Conservation (phyloP, 2,888 invertebrate genomes). For the Nebria salina region DNA sequence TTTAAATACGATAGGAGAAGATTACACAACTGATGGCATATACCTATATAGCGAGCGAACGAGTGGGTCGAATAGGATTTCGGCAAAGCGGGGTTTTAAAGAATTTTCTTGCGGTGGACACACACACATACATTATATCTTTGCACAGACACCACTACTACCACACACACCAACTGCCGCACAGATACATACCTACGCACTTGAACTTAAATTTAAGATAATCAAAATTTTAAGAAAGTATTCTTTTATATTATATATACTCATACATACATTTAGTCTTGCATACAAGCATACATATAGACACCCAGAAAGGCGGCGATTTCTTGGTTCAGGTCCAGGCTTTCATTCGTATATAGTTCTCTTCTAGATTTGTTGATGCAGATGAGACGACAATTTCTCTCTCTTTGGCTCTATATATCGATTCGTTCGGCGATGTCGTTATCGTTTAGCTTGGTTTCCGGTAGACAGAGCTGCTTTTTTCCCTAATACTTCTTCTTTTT, state of each 20-base stretch:
- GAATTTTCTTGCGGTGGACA: background rate
- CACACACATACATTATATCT: background rate
- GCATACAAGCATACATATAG: background rate
- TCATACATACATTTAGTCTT: background rate
- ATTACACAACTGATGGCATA: constrained; percentile 18
- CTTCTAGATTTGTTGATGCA: constrained; percentile 1
- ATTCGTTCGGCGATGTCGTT: constrained; percentile 1
- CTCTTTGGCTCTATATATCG: background rate
- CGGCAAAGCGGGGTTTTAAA: background rate
- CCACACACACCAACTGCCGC: too few species aligned
- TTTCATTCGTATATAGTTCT: background rate
- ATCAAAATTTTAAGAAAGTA: too few species aligned
- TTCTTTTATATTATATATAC: background rate
- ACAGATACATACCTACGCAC: too few species aligned
- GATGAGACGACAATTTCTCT: constrained; percentile 1
- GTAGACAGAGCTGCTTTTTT: background rate
- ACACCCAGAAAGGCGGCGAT: background rate
- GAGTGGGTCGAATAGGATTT: constrained; percentile 7
- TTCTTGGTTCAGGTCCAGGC: background rate
- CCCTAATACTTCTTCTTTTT: background rate
- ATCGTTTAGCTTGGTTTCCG: constrained; percentile 1
- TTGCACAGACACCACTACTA: too few species aligned
- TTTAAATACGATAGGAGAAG: constrained; percentile 39
- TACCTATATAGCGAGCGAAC: too few species aligned
- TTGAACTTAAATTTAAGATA: too few species aligned